Conservation (phyloP, 2,888 invertebrate genomes). For the Ichneumon xanthorius region DNA sequence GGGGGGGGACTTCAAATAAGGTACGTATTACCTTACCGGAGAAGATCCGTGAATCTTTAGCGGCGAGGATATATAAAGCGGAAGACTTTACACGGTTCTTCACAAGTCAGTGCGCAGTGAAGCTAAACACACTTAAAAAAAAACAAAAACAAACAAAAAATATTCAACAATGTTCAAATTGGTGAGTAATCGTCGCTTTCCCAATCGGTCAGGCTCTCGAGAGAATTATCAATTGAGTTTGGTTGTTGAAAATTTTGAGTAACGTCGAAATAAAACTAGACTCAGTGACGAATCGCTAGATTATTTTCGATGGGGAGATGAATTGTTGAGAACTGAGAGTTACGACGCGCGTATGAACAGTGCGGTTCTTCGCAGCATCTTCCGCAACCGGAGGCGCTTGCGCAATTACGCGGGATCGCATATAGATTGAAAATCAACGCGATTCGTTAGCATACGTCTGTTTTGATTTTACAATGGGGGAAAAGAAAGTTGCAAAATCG, state of each 20-base stretch:
- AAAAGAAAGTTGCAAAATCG: slow-evolving; percentile 48
- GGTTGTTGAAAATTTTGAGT: not conserved
- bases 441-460: slow-evolving; percentile 2
- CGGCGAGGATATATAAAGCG: slow-evolving; percentile 80
- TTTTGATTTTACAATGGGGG: slow-evolving; percentile 22
- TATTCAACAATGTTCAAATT: slow-evolving; percentile 60
- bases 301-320: not conserved
- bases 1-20: slow-evolving; percentile 44
- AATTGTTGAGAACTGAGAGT: not conserved
- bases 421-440: not conserved
- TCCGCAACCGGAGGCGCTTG: not conserved
- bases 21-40: slow-evolving; percentile 73
- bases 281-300: not conserved
- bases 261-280: not conserved
- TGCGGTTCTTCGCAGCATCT: slow-evolving; percentile 3
- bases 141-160: slow-evolving; percentile 41
- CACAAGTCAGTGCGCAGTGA: slow-evolving; percentile 76
- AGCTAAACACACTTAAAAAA: slow-evolving; percentile 35
- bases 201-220: not conserved
- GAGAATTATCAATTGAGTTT: slow-evolving; percentile 9
- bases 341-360: slow-evolving; percentile 32
- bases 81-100: slow-evolving; percentile 69
- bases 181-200: slow-evolving; percentile 61
- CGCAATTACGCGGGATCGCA: not conserved
- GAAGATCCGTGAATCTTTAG: slow-evolving; percentile 76